Conservation (phyloP, 1,140 invertebrate genomes). For the Rhyacophila brunnea region DNA sequence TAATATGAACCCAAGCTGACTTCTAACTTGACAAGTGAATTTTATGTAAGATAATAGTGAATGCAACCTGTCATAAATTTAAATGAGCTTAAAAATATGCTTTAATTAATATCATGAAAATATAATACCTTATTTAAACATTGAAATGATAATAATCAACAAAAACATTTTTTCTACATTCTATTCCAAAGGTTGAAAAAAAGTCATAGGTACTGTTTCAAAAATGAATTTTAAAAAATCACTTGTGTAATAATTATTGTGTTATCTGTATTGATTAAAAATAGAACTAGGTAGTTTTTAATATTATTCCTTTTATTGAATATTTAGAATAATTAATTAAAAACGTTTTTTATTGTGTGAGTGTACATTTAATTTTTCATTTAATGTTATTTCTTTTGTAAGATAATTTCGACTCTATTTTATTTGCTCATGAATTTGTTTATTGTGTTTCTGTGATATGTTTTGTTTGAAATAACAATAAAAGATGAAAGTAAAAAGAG, state of each 20-base stretch:
- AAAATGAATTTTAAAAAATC: no score
- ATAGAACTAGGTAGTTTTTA: not conserved
- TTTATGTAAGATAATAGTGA: no score
- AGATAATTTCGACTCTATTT: conserved; percentile 5
- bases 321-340: not conserved
- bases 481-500: not conserved
- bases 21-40: no score
- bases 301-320: not conserved
- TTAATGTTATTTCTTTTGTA: conserved; percentile 9
- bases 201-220: no score
- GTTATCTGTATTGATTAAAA: not conserved
- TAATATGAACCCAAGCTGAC: no score
- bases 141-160: no score
- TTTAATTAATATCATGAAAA: no score
- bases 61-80: no score
- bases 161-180: no score
- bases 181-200: no score
- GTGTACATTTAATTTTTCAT: conserved; percentile 2
- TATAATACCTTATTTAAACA: no score
- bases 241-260: not conserved
- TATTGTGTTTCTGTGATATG: conserved; percentile 15
- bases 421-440: conserved; percentile 1
- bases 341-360: not conserved
- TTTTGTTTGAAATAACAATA: conserved; percentile 12
- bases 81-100: no score